Evolutionary conservation across 1,140 invertebrate genomes (phyloP).

Genomic region (Rhynchophorus ferrugineus): DNA sequence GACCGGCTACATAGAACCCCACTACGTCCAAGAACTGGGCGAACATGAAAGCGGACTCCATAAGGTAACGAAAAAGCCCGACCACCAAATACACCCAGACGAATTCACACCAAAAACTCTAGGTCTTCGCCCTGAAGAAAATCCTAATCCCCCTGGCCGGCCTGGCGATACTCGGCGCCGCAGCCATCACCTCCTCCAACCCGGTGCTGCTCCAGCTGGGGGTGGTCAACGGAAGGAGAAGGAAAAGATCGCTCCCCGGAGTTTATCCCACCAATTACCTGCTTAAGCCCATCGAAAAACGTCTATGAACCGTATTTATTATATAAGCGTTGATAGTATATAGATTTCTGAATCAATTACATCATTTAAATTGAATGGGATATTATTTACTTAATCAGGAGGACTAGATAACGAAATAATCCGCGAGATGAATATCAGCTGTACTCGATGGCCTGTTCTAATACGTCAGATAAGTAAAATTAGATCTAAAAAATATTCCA

Average conservation of each 20-base stretch:
- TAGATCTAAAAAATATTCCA: too few species aligned
- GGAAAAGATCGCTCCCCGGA: conserved; percentile 28
- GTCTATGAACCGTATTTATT: too few species aligned
- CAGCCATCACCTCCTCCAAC: conserved; percentile 67
- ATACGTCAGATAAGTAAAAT: too few species aligned
- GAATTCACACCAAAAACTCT: conserved; percentile 12
- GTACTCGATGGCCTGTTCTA: too few species aligned
- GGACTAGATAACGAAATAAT: too few species aligned
- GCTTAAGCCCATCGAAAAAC: conserved; percentile 10
- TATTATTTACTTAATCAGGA: too few species aligned
- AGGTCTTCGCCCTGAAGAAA: conserved; percentile 52
- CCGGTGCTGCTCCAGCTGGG: conserved; percentile 69
- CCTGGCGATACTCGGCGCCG: conserved; percentile 67
- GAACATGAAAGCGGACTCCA: conserved; percentile 1
- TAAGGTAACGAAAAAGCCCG: not conserved
- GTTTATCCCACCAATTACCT: conserved; percentile 30
- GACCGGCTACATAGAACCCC: not conserved
- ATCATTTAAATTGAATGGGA: too few species aligned
- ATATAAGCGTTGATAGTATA: not conserved
- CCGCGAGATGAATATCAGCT: too few species aligned
- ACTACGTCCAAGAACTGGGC: conserved; percentile 2
- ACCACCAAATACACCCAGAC: not conserved
- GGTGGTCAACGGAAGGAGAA: conserved; percentile 48
- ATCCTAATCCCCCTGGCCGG: conserved; percentile 66
- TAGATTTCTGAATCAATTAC: too few species aligned